Evolutionary conservation across 2,797 vertebrate genomes (phyloP), one percentile per base, ranked within the genome.

Genomic region (Cirrhinus molitorella): DNA sequence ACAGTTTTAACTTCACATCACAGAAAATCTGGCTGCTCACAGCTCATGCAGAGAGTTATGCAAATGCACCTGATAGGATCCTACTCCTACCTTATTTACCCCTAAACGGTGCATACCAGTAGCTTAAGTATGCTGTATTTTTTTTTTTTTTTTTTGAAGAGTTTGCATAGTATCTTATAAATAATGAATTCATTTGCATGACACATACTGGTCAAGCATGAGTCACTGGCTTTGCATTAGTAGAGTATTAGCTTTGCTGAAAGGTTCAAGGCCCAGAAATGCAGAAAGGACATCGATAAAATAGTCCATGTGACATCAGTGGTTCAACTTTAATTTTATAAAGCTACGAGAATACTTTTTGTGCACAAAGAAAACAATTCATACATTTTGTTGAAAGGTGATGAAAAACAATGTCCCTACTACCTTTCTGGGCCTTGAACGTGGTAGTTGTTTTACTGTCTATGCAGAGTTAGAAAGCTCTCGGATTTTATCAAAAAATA

Each of bases 1-100:
- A 34, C 2, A 17, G 25, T 81, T 71, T 61, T 5, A 81, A 61
- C 40, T 81, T 49, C 59, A 9, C 61, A 21, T 53, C 34, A 55
- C 57, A 53, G 47, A 12, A 63, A 23, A 72, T 49, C 28, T 63
- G 43, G 28, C 21, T 37, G 19, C 55, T 59, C 67, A 71, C 51
- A 49, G 68, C 3, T 23, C 14, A 79, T 16, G 40, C 65, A 49
- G n/a, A 66, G 12, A 57, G 34, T 66, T 19, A 68, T 1, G 34
- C 28, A 66, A 49, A 14, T 19, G 53, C 40, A 71, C 51, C 37
- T 43, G 23, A 40, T 21, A 16, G 31, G 72, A 23, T 75, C 17
- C 2, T 51, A 49, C 45, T 49, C 17, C 12, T 61, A 61, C 13
- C 5, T 61, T 28, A 61, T 61, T 28, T 61, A 61, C 13, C 13